phyloP scores from a whole-genome alignment of 2,888 invertebrate species.

The Netelia inedita region DNA sequence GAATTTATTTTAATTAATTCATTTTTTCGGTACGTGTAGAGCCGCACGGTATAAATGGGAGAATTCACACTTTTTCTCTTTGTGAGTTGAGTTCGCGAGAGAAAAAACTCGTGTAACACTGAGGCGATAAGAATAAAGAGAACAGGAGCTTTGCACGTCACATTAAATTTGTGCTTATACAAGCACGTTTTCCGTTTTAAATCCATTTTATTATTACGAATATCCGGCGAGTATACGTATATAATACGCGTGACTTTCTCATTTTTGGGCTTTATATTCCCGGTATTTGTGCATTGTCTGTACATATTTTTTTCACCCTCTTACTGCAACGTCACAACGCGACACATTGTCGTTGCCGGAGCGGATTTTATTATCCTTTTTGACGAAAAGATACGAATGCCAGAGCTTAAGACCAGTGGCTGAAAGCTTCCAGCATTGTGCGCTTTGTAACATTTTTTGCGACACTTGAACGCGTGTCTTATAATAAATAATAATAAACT shows the following conservation, averaged over 20 bases:
- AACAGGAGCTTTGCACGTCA: conserved; percentile 7
- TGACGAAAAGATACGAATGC: background rate
- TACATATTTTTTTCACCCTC: background rate
- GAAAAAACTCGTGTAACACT: background rate
- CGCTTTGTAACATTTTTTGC: background rate
- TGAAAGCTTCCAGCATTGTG: background rate
- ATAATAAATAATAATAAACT: background rate
- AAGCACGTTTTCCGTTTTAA: conserved; percentile 40
- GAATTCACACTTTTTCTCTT: too few relatives aligned
- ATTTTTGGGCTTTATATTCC: conserved; percentile 18
- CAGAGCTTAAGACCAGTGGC: conserved; percentile 14
- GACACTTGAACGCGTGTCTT: background rate
- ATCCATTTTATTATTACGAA: conserved; percentile 53
- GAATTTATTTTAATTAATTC: too few relatives aligned
- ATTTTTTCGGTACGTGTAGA: too few relatives aligned
- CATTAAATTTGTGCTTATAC: conserved; percentile 64
- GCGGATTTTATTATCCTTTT: conserved; percentile 11
- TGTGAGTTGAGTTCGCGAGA: background rate
- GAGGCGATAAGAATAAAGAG: background rate
- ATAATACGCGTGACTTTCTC: background rate
- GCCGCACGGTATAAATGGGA: too few relatives aligned
- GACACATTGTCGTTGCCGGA: background rate
- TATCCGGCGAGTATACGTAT: conserved; percentile 12
- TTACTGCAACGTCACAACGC: background rate
- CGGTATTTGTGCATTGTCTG: background rate